Percentiles rank a stretch among this genome's conserved stretches.
Conservation (phyloP, 2,113 vertebrate genomes). For the Hyaena hyaena region DNA sequence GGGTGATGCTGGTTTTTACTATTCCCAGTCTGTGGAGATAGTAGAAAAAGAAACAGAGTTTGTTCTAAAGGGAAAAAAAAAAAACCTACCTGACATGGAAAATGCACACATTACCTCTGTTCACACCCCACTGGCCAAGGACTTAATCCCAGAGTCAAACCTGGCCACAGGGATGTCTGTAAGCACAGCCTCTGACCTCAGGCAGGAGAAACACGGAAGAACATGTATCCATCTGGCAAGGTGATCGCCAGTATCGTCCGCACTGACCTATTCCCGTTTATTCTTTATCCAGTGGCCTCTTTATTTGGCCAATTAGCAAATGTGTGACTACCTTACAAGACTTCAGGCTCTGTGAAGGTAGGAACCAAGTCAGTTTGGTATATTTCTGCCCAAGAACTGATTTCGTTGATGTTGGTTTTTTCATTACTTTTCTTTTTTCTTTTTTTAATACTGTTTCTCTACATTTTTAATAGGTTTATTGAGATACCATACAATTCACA, state of each 20-base stretch:
- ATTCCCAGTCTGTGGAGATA: not conserved
- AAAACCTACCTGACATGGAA: not conserved
- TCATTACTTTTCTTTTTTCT: not conserved
- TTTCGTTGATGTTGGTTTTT: not conserved
- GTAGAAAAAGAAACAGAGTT: not conserved
- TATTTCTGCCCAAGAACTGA: not conserved
- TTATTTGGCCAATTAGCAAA: not conserved
- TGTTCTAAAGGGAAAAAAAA: not conserved
- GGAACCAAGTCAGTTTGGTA: not conserved
- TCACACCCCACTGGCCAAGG: not conserved
- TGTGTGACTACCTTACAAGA: not conserved
- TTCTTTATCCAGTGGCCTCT: not conserved
- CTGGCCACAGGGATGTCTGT: accelerated
- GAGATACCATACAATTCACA: not conserved
- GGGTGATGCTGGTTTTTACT: not conserved
- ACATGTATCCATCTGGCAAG: accelerated
- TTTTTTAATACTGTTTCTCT: not conserved
- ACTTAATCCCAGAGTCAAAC: not conserved
- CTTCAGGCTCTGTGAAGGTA: not conserved
- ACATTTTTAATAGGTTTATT: not conserved
- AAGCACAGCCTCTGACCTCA: not conserved
- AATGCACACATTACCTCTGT: not conserved
- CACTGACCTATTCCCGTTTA: too few species aligned
- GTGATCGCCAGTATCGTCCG: not conserved
- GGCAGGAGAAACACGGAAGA: not conserved